These are phyloP conservation scores for Dysmachus trigonus DNA, from an alignment of 2,888 invertebrate genomes.

Conservation along the genomic window DNA sequence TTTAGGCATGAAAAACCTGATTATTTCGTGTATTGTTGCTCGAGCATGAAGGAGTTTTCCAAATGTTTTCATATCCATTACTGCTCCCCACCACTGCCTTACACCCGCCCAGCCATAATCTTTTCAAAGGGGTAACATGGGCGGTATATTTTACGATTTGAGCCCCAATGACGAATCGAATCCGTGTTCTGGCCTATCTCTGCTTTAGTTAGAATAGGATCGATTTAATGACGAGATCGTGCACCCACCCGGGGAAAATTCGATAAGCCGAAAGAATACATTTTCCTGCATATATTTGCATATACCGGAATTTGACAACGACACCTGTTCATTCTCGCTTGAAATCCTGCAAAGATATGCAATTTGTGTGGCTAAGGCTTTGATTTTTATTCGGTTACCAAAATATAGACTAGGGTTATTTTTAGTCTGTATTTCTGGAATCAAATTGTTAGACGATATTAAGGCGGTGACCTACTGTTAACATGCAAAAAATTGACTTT, in stretches of 20 bases:
- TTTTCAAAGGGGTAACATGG: neutral
- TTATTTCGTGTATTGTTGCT: conserved; percentile 21
- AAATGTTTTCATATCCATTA: conserved; percentile 38
- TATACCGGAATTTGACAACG: neutral
- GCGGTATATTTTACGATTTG: neutral
- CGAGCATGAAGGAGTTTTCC: conserved; percentile 23
- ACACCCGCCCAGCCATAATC: neutral
- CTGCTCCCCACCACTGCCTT: neutral
- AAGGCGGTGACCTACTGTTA: no score
- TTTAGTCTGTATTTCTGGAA: neutral
- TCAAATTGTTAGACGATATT: no score
- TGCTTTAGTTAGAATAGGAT: neutral
- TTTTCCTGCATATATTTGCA: neutral
- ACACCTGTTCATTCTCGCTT: neutral
- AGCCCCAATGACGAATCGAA: neutral
- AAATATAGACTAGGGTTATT: neutral
- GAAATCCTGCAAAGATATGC: neutral
- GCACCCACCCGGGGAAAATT: neutral
- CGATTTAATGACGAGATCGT: neutral
- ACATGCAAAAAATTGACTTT: no score
- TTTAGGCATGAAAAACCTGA: conserved; percentile 26
- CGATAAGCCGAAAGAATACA: neutral
- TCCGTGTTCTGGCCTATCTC: neutral
- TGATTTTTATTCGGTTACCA: neutral
- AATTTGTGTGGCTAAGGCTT: neutral